Evolutionary conservation across 2,797 vertebrate species (phyloP).

Genomic region (Sebastes itinus): DNA sequence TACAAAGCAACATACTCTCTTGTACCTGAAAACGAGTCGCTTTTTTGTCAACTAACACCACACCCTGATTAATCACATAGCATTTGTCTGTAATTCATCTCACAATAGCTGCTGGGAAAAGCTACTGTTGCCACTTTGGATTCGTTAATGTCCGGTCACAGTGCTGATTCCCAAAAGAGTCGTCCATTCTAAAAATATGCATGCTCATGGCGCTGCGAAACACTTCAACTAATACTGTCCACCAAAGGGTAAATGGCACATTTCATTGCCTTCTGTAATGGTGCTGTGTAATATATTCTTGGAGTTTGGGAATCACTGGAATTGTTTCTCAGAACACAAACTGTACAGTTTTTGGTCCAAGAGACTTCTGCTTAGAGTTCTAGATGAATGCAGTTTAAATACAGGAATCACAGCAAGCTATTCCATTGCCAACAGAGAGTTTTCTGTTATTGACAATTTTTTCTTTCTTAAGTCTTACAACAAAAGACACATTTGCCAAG

Average conservation of each 20-base stretch:
- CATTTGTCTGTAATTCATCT: constrained; percentile 49
- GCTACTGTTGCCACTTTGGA: constrained; percentile 36
- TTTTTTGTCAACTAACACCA: constrained; percentile 27
- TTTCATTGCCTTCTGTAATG: constrained; percentile 49
- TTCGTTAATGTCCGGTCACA: constrained; percentile 66
- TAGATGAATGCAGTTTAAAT: background rate
- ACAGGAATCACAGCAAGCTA: background rate
- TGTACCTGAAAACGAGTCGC: constrained; percentile 2
- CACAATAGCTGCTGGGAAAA: constrained; percentile 33
- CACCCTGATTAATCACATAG: constrained; percentile 25
- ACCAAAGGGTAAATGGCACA: constrained; percentile 46
- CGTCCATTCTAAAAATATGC: constrained; percentile 54
- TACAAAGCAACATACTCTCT: background rate
- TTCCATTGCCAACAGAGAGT: background rate
- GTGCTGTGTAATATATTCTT: constrained; percentile 8
- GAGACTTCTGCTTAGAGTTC: background rate
- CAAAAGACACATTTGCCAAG: background rate
- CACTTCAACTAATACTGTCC: constrained; percentile 45
- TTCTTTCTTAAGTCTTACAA: background rate
- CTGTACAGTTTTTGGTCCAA: background rate
- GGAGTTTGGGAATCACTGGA: background rate
- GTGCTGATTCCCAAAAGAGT: constrained; percentile 50
- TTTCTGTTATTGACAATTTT: background rate
- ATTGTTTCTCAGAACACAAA: constrained; percentile 7
- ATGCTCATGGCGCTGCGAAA: constrained; percentile 41